These are phyloP conservation scores for Xestoiulus laeticollis DNA, from an alignment of 2,888 invertebrate genomes.

Conservation along the genomic window DNA sequence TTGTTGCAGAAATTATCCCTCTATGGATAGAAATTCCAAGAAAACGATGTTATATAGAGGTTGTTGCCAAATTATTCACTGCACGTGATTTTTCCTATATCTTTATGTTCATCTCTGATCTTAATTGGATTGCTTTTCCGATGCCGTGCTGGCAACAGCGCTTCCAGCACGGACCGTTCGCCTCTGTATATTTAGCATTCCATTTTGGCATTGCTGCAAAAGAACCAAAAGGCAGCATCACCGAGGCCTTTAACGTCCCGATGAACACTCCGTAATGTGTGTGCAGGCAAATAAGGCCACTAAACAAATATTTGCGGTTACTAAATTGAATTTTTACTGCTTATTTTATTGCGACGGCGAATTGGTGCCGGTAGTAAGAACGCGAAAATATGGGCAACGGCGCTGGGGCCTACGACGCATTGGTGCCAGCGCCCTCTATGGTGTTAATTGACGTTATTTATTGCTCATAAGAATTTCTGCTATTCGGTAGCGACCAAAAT, in stretches of 20 bases:
- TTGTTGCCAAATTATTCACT: background rate
- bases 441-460: background rate
- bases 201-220: background rate
- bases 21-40: too few relatives aligned
- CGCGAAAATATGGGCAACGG: background rate
- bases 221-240: background rate
- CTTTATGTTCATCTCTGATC: constrained; percentile 1
- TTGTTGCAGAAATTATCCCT: too few relatives aligned
- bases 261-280: constrained; percentile 18
- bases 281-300: constrained; percentile 26
- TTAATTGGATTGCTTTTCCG: constrained; percentile 17
- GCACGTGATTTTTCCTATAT: background rate
- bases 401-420: background rate
- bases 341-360: constrained; percentile 18
- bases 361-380: background rate
- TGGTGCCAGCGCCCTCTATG: background rate
- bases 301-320: constrained; percentile 26
- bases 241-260: background rate
- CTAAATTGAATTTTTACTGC: constrained; percentile 26
- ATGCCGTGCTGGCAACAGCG: background rate
- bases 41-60: too few relatives aligned
- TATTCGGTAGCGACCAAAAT: background rate
- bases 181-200: background rate
- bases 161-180: background rate
- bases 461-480: background rate